Percentiles rank a stretch among this genome's conserved stretches.
These are phyloP conservation scores for Puffinus mauretanicus DNA, from an alignment of 2,113 vertebrate species.

Conservation along the genomic window DNA sequence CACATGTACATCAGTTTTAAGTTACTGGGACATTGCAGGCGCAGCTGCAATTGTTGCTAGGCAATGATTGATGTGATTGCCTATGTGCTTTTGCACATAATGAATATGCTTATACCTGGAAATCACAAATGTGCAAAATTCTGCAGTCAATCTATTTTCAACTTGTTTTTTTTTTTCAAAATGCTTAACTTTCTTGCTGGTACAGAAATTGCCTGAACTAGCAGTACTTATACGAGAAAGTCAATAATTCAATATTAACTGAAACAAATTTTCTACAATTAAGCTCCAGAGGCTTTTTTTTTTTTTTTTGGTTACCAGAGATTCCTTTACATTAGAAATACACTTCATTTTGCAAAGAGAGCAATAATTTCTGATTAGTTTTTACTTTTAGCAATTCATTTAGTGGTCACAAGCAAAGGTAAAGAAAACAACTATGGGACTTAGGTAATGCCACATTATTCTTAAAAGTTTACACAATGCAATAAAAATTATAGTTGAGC, in stretches of 20 bases:
- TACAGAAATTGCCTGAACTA: background rate
- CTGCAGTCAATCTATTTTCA: background rate
- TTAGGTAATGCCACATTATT: background rate
- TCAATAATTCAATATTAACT: conserved; percentile 37
- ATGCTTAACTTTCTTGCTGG: background rate
- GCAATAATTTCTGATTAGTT: background rate
- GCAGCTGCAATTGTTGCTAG: background rate
- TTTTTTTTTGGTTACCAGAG: background rate
- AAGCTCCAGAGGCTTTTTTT: background rate
- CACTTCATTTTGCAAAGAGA: background rate
- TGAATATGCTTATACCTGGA: background rate
- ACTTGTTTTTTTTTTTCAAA: background rate
- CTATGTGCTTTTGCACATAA: background rate
- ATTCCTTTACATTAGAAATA: background rate
- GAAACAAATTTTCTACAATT: background rate
- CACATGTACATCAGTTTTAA: background rate
- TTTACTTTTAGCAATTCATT: conserved; percentile 10
- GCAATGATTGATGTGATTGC: background rate
- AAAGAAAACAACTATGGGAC: background rate
- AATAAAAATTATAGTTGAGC: background rate
- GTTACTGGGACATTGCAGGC: background rate
- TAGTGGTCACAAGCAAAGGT: background rate
- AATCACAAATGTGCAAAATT: background rate
- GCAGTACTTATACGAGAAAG: background rate
- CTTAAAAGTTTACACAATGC: background rate